Percentiles rank a stretch among this genome's conserved stretches.
These are phyloP conservation scores for Dryomyza anilis DNA, from an alignment of 2,888 invertebrate species.

Conservation along the genomic window DNA sequence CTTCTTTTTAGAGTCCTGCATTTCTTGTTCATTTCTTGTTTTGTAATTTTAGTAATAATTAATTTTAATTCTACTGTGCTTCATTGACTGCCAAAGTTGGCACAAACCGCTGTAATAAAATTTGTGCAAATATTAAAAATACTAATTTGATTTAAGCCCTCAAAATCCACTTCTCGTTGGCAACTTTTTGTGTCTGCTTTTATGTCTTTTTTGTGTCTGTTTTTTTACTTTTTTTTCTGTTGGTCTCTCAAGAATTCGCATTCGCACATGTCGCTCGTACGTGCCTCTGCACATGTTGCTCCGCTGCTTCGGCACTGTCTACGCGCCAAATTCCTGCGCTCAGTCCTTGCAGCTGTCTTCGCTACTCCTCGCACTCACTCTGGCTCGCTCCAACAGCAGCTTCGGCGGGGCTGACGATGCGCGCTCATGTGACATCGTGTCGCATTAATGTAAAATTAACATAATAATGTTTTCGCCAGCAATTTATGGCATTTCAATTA, in stretches of 20 bases:
- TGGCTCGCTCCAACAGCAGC: not conserved
- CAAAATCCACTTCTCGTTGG: too few species aligned
- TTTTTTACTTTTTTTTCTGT: too few species aligned
- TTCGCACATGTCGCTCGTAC: constrained; percentile 7
- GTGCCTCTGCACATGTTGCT: not conserved
- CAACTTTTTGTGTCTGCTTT: too few species aligned
- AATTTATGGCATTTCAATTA: constrained; percentile 35
- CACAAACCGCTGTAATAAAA: too few species aligned
- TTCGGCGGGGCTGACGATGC: not conserved
- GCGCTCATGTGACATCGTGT: constrained; percentile 27
- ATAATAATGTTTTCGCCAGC: constrained; percentile 29
- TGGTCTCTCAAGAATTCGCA: not conserved
- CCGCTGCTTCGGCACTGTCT: not conserved
- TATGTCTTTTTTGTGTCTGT: too few species aligned
- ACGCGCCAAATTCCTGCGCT: not conserved
- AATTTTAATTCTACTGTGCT: too few species aligned
- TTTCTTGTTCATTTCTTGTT: too few species aligned
- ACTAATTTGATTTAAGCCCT: too few species aligned
- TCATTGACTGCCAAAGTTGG: too few species aligned
- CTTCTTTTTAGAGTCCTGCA: too few species aligned
- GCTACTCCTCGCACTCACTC: not conserved
- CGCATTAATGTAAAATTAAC: constrained; percentile 33
- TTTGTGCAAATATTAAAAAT: too few species aligned
- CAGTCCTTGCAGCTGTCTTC: not conserved
- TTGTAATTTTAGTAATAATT: too few species aligned